These are phyloP conservation scores for Tarsius wallacei DNA, from an alignment of 2,797 vertebrate species.

Conservation along the genomic window DNA sequence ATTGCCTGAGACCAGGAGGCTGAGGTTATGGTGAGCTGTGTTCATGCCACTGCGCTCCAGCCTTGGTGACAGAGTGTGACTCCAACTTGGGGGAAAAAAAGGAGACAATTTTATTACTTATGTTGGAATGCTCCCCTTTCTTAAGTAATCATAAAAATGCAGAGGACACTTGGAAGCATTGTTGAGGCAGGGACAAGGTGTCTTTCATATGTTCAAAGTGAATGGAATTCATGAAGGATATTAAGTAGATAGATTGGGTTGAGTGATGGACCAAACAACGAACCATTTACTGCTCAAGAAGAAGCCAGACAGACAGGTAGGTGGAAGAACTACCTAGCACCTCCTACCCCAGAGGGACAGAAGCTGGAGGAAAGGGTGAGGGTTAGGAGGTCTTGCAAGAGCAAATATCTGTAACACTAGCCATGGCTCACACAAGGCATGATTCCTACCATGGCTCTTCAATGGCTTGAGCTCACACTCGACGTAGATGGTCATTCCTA, in stretches of 20 bases:
- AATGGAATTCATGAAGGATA: background rate
- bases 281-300: background rate
- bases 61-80: too few species aligned
- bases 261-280: background rate
- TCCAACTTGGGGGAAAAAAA: too few species aligned
- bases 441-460: background rate
- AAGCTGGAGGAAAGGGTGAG: background rate
- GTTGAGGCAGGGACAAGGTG: background rate
- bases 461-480: background rate
- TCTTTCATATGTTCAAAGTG: background rate
- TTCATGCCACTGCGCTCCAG: too few species aligned
- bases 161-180: background rate
- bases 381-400: background rate
- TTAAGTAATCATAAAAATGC: constrained; percentile 34
- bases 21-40: too few species aligned
- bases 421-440: background rate
- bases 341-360: background rate
- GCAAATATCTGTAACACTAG: background rate
- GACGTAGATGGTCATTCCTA: background rate
- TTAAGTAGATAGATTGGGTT: background rate
- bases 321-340: background rate
- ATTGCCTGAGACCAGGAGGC: too few species aligned
- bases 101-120: background rate
- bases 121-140: background rate
- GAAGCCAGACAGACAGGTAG: background rate